Conservation (phyloP, 2,888 invertebrate genomes). For the Drosophila aldrichi region DNA sequence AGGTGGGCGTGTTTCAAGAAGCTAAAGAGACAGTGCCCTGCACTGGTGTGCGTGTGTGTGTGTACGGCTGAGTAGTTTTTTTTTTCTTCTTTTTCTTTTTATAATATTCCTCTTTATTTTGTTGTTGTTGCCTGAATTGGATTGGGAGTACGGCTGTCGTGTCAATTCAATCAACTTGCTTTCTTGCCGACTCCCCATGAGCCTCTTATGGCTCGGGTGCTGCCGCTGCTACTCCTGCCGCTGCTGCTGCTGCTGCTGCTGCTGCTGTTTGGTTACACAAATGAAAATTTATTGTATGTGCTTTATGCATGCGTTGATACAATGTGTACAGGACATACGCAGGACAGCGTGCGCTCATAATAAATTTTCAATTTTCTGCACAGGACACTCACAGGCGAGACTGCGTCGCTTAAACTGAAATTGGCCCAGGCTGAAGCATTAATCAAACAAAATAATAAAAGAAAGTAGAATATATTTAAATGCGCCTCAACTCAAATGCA, state of each 20-base stretch:
- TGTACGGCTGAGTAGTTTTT: conserved; percentile 43
- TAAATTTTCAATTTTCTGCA: conserved; percentile 72
- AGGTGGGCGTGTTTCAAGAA: conserved; percentile 26
- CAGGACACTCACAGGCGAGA: conserved; percentile 54
- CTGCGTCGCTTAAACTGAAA: conserved; percentile 54
- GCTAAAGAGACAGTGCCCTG: conserved; percentile 28
- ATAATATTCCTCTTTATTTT: conserved; percentile 18
- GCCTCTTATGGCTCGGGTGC: conserved; percentile 37
- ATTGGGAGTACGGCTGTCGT: conserved; percentile 46
- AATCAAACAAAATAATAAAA: conserved; percentile 2
- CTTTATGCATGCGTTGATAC: conserved; percentile 72
- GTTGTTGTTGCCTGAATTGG: conserved; percentile 29
- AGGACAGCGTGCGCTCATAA: conserved; percentile 45
- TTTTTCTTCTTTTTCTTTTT: conserved; percentile 1
- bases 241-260: conserved; percentile 22
- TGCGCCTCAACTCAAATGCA: background rate
- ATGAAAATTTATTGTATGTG: conserved; percentile 78
- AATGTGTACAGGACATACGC: conserved; percentile 33
- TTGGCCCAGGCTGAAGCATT: conserved; percentile 25
- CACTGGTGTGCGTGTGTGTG: background rate
- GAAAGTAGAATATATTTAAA: conserved; percentile 14
- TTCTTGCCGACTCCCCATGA: conserved; percentile 33
- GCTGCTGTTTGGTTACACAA: conserved; percentile 69
- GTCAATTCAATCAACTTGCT: conserved; percentile 76
- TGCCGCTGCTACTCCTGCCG: conserved; percentile 12